phyloP scores from a whole-genome alignment of 2,797 vertebrate genomes.

The Centropyge bicolor region DNA sequence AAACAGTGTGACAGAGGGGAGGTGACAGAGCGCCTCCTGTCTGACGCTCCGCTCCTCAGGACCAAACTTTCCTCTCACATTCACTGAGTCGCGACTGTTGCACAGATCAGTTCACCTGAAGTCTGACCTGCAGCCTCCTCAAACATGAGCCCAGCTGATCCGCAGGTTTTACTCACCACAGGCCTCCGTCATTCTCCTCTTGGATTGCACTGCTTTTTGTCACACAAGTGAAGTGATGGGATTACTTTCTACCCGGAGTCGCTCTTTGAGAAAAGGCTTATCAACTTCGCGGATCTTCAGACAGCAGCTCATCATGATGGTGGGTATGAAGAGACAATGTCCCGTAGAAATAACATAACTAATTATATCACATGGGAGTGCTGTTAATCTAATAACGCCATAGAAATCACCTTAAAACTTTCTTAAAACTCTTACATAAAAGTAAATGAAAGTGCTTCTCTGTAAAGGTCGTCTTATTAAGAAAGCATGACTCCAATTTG shows the following conservation, averaged over 20 bases:
- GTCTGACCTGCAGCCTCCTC: constrained; percentile 35
- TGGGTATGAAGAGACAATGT: constrained; percentile 52
- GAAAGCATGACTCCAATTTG: constrained; percentile 40
- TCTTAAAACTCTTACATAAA: background rate
- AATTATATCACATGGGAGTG: background rate
- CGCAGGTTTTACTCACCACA: constrained; percentile 6
- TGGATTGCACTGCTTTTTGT: constrained; percentile 16
- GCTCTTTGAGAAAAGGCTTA: constrained; percentile 56
- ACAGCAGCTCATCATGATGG: constrained; percentile 61
- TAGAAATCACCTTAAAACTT: background rate
- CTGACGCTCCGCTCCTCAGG: constrained; percentile 55
- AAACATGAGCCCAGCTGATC: constrained; percentile 58
- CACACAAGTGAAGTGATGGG: constrained; percentile 60
- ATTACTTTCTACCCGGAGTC: constrained; percentile 48
- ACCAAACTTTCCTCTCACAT: constrained; percentile 54
- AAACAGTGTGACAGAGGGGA: background rate
- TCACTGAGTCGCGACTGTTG: constrained; percentile 47
- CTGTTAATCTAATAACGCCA: background rate
- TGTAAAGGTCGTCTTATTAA: background rate
- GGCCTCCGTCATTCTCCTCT: background rate
- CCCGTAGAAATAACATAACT: background rate
- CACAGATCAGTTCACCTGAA: constrained; percentile 36
- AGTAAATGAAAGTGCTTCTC: background rate
- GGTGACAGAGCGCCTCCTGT: constrained; percentile 40
- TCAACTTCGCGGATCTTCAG: constrained; percentile 52